Evolutionary conservation across 2,888 invertebrate species (phyloP).

Genomic region (Drosophila bunnanda): DNA sequence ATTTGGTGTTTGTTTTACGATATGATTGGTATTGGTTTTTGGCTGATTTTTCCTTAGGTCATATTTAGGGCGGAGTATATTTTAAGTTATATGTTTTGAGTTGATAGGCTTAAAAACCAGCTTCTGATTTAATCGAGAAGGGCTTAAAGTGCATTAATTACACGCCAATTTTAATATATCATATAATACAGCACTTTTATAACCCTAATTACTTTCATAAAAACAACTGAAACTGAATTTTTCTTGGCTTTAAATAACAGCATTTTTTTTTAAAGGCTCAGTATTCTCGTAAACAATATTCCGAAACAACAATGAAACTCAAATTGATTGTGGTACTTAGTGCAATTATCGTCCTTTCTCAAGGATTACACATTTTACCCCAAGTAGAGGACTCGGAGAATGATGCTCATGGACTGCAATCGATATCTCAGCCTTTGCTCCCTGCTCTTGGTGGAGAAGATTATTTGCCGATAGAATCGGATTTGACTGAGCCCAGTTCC

Average conservation of each 20-base stretch:
- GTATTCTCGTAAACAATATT: conserved; percentile 1
- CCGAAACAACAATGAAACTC: conserved; percentile 10
- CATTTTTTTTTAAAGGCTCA: neutral
- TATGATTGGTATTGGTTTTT: no score
- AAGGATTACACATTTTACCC: conserved; percentile 2
- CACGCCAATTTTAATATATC: neutral
- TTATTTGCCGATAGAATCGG: neutral
- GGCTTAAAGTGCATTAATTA: neutral
- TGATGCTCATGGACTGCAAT: neutral
- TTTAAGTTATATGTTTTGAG: no score
- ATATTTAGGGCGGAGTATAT: no score
- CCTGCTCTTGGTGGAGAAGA: neutral
- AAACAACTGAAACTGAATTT: neutral
- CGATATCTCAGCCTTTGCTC: neutral
- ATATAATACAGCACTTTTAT: neutral
- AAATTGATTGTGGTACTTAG: conserved; percentile 4
- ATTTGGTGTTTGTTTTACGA: no score
- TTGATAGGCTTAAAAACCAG: no score
- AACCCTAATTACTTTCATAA: neutral
- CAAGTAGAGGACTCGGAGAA: neutral
- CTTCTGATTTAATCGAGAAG: neutral
- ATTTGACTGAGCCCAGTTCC: neutral
- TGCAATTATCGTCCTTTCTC: conserved; percentile 5
- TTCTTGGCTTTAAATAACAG: neutral
- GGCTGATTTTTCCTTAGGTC: neutral